Conservation (phyloP, 2,113 vertebrate species). For the Corythaixoides concolor region DNA sequence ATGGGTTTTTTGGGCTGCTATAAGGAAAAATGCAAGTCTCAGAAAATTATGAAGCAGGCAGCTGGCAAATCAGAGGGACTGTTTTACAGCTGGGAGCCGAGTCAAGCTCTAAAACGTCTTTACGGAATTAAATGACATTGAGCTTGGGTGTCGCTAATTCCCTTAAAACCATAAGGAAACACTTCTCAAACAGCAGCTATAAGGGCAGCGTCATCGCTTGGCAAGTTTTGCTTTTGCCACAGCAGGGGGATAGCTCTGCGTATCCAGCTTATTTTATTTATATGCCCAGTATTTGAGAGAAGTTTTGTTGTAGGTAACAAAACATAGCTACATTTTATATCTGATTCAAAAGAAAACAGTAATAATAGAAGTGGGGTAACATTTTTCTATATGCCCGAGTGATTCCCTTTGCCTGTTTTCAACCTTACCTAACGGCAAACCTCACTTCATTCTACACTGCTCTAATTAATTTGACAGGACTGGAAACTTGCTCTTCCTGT, state of each 20-base stretch:
- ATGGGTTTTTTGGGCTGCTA: conserved; percentile 7
- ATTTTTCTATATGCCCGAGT: conserved; percentile 37
- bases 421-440: conserved; percentile 66
- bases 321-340: conserved; percentile 11
- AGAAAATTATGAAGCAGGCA: neutral
- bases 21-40: neutral
- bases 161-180: conserved; percentile 27
- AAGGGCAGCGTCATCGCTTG: neutral
- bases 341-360: neutral
- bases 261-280: conserved; percentile 1
- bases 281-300: neutral
- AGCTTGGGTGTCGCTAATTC: conserved; percentile 7
- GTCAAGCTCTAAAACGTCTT: neutral
- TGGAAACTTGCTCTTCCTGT: conserved; percentile 75
- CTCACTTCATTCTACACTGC: conserved; percentile 60
- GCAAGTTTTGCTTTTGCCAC: neutral
- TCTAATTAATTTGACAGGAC: conserved; percentile 76
- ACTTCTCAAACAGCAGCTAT: neutral
- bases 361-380: neutral
- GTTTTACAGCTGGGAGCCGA: conserved; percentile 15
- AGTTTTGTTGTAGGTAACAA: neutral
- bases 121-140: neutral
- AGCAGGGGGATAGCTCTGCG: neutral
- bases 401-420: conserved; percentile 61
- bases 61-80: conserved; percentile 18